A percentile compares a stretch with the other conserved stretches of the same genome.
Conservation (phyloP, 2,113 vertebrate species). For the Gymnocephalus cernua region DNA sequence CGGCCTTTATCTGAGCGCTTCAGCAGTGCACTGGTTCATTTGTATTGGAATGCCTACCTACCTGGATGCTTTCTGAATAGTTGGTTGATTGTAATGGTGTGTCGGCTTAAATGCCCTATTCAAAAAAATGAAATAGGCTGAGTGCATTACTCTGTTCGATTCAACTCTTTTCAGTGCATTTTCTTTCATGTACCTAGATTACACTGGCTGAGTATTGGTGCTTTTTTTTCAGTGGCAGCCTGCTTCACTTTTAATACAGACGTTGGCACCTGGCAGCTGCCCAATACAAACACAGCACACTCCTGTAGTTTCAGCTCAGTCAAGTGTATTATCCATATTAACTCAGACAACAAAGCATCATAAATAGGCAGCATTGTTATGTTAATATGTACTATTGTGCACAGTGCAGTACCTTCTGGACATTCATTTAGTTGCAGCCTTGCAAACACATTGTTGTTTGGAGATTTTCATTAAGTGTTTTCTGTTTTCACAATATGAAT, state of each 20-base stretch:
- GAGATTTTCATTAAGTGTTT: conserved; percentile 9
- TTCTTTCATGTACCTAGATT: conserved; percentile 24
- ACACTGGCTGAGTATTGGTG: background rate
- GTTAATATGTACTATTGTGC: conserved; percentile 28
- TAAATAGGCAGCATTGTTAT: conserved; percentile 31
- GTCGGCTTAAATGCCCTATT: conserved; percentile 42
- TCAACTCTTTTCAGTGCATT: conserved; percentile 21
- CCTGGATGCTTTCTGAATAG: conserved; percentile 40
- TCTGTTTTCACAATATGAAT: conserved; percentile 1
- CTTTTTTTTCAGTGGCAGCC: background rate
- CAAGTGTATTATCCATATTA: conserved; percentile 14
- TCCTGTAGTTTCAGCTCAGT: conserved; percentile 3
- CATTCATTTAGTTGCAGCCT: conserved; percentile 10
- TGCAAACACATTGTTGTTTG: background rate
- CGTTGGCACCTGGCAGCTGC: conserved; percentile 22
- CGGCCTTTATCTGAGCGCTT: background rate
- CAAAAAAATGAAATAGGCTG: background rate
- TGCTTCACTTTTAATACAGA: conserved; percentile 16
- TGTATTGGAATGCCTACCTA: conserved; percentile 31
- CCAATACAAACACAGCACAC: background rate
- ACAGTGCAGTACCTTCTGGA: background rate
- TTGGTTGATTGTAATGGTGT: conserved; percentile 43
- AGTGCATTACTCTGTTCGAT: conserved; percentile 14
- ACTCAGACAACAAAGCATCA: background rate
- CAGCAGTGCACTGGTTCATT: background rate